Evolutionary conservation across 1,140 invertebrate species (phyloP).

Genomic region (Drosophila triauraria): DNA sequence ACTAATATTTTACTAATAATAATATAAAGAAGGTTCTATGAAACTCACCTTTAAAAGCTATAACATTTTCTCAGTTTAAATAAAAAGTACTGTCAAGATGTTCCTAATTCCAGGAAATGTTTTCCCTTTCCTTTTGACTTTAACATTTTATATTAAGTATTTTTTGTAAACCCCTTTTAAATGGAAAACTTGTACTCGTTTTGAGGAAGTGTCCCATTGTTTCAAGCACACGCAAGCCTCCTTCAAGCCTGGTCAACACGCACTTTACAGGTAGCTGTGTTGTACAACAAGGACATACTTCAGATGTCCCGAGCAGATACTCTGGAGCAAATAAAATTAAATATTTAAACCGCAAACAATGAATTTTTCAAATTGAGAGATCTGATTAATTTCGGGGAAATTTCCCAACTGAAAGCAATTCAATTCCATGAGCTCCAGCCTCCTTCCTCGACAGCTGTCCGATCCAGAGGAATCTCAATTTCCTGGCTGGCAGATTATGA

Average conservation of each 20-base stretch:
- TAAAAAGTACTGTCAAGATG: background rate
- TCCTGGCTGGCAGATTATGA: conserved; percentile 58
- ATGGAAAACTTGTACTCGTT: background rate
- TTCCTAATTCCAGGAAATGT: background rate
- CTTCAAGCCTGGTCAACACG: background rate
- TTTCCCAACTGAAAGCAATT: conserved; percentile 41
- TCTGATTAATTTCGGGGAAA: conserved; percentile 21
- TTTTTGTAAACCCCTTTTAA: background rate
- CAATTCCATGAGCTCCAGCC: background rate
- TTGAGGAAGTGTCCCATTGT: background rate
- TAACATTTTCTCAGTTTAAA: no score
- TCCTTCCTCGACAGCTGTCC: conserved; percentile 12
- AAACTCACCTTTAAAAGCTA: no score
- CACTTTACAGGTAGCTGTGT: background rate
- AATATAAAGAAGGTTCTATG: no score
- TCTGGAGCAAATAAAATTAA: conserved; percentile 10
- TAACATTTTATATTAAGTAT: background rate
- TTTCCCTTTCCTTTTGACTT: no score
- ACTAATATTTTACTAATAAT: background rate
- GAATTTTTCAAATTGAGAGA: conserved; percentile 20
- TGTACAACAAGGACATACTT: background rate
- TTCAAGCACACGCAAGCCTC: background rate
- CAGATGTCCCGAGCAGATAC: conserved; percentile 3
- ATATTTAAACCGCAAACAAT: conserved; percentile 25
- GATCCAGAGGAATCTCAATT: conserved; percentile 42